Evolutionary conservation across 2,113 vertebrate species (phyloP), one percentile per base, ranked within the genome.

Genomic region (Pyxicephalus adspersus): DNA sequence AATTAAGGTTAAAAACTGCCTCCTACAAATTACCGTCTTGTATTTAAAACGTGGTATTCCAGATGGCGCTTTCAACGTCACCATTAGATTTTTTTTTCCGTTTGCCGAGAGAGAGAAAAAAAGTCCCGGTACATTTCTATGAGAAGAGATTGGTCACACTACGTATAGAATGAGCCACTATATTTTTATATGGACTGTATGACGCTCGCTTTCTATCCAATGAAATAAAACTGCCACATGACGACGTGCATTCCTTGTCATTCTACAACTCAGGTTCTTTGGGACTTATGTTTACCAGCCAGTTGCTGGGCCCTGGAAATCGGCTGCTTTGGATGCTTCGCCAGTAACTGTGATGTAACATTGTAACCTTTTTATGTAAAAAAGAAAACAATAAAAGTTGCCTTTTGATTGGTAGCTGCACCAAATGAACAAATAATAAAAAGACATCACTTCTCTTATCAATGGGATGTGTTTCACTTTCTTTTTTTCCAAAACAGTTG

Each of bases 161-260:
- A 15, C 55, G 6, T 58, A 58, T 34, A 73, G 5, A 58, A 29
- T 26, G 52, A 57, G 26, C 70, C 54, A 58, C 26, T 73, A 58
- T 73, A 73, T 73, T 73, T 73, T 73, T 73, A 34, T 73, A 73
- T 73, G 28, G 20, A 31, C 34, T 18, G 51, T 16, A 25, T 20
- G 19, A 2, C 19, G 11, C 18, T 55, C 9, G 50, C 25, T 55
- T 26, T 13, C n/a, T 11, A 13, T 19, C 1, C 6, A 5, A 64
- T 17, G 4, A 16, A 23, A 31, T 58, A 29, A 54, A 34, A 55
- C 25, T 31, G 51, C 54, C 28, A 54, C 17, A 0, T 5, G 20
- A 20, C 15, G 18, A 57, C 17, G n/a, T 23, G 20, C 54, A 17
- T 58, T 58, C 54, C 28, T 34, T 18, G 11, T 29, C 50, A 4